These are phyloP conservation scores for Phyto melanocephala DNA, from an alignment of 2,888 invertebrate genomes.

Conservation along the genomic window DNA sequence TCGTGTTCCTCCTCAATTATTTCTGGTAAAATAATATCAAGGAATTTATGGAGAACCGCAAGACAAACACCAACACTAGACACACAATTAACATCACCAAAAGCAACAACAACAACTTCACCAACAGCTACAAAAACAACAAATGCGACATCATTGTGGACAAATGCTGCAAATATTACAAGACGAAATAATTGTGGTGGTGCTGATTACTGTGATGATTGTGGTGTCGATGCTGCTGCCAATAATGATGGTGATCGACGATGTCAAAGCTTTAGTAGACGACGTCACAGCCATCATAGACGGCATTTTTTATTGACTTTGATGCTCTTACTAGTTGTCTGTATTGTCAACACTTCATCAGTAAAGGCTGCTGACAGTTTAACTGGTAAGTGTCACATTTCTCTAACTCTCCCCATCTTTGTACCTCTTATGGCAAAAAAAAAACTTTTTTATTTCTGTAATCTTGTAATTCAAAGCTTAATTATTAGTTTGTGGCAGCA, in stretches of 20 bases:
- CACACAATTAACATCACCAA: conserved; percentile 3
- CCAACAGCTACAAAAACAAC: neutral
- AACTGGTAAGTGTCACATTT: conserved; percentile 64
- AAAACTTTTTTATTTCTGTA: conserved; percentile 2
- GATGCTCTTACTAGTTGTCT: conserved; percentile 64
- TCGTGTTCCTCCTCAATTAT: conserved; percentile 40
- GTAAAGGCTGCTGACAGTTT: conserved; percentile 66
- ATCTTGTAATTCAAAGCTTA: conserved; percentile 45
- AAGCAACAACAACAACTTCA: neutral
- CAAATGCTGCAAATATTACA: conserved; percentile 38
- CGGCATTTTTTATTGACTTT: conserved; percentile 60
- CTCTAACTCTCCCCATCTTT: neutral
- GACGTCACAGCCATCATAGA: conserved; percentile 41
- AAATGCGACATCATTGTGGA: conserved; percentile 23
- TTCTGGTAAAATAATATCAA: conserved; percentile 53
- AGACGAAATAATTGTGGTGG: conserved; percentile 39
- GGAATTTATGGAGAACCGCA: conserved; percentile 57
- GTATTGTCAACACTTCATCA: conserved; percentile 62
- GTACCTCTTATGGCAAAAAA: neutral
- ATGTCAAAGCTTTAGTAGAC: conserved; percentile 46
- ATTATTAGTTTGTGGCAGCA: conserved; percentile 8
- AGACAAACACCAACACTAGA: conserved; percentile 22
- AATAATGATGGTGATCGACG: neutral
- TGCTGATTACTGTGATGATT: conserved; percentile 10
- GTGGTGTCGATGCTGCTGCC: neutral